phyloP scores from a whole-genome alignment of 2,888 invertebrate species.

The Eupithecia inturbata region DNA sequence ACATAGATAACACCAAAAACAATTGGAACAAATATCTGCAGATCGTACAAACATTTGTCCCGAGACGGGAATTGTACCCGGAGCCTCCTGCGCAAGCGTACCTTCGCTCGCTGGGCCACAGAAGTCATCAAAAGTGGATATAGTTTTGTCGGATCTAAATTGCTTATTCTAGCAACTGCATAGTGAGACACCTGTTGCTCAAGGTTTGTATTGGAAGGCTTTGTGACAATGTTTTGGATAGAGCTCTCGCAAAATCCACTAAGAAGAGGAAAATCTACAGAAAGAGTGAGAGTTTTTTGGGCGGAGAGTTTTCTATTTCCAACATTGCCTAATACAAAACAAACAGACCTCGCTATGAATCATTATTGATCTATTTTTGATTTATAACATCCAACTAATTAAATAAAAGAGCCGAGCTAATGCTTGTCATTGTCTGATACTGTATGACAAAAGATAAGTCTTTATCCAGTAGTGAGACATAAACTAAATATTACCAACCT shows the following conservation, averaged over 20 bases:
- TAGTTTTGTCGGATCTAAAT: background rate
- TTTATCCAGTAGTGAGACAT: background rate
- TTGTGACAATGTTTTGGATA: background rate
- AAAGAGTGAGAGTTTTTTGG: background rate
- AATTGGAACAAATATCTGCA: too few relatives aligned
- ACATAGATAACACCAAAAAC: too few relatives aligned
- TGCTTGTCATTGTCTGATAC: background rate
- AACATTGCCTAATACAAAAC: background rate
- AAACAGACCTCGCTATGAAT: too few relatives aligned
- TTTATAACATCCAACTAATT: too few relatives aligned
- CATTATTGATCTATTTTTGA: too few relatives aligned
- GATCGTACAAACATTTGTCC: too few relatives aligned
- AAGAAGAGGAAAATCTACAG: background rate
- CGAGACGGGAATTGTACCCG: too few relatives aligned
- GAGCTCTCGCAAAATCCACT: background rate
- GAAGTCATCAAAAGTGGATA: too few relatives aligned
- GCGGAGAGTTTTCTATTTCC: background rate
- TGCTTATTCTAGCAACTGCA: background rate
- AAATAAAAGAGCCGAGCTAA: too few relatives aligned
- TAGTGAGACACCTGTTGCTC: background rate
- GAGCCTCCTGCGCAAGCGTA: too few relatives aligned
- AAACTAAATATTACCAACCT: slow-evolving; percentile 69
- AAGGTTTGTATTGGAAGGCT: background rate
- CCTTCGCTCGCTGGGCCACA: too few relatives aligned
- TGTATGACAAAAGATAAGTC: background rate